These are phyloP conservation scores for Papilio glaucus DNA, from an alignment of 1,140 invertebrate genomes.

Conservation along the genomic window DNA sequence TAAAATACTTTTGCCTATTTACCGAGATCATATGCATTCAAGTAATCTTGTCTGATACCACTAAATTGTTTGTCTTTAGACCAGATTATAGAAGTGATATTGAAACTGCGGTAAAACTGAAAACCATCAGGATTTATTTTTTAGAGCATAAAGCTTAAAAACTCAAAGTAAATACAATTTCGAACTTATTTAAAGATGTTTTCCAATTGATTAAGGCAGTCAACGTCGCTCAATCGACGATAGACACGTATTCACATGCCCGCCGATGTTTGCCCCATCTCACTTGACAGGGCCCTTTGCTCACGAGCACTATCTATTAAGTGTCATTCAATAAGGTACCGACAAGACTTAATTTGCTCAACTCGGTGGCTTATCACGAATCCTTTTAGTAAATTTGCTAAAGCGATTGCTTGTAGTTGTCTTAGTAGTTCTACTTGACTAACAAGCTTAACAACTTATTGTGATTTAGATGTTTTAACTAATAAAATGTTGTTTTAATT, in stretches of 20 bases:
- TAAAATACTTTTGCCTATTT: no score
- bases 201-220: constrained; percentile 23
- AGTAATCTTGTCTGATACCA: no score
- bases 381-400: not conserved
- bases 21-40: no score
- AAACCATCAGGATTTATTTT: no score
- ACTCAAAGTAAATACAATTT: not conserved
- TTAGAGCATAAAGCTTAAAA: no score
- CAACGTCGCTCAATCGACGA: not conserved
- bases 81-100: no score
- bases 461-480: not conserved
- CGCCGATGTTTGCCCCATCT: constrained; percentile 12
- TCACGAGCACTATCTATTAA: constrained; percentile 21
- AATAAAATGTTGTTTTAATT: no score
- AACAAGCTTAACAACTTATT: not conserved
- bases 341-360: constrained; percentile 28
- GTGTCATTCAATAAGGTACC: constrained; percentile 33
- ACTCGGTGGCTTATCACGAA: constrained; percentile 28
- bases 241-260: not conserved
- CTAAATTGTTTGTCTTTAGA: no score
- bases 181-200: no score
- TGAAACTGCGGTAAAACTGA: no score
- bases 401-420: not conserved
- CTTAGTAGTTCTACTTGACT: no score
- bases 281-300: constrained; percentile 26